Percentiles rank a stretch among this genome's conserved stretches.
Evolutionary conservation across 2,797 vertebrate genomes (phyloP).

Genomic region (Schizothorax lantsangensis): DNA sequence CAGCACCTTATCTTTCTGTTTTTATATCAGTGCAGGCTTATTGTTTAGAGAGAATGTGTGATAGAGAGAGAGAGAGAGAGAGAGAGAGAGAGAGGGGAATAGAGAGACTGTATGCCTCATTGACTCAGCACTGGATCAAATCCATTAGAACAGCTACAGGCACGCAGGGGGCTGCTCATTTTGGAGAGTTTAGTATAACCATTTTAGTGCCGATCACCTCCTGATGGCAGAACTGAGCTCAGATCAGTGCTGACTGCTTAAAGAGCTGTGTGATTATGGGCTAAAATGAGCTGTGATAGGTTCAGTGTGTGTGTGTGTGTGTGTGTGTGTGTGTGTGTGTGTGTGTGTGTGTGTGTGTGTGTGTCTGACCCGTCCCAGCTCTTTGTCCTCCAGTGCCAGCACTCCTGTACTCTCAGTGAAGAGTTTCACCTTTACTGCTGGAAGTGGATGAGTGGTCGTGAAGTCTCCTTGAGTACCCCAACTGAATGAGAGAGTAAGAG

Average conservation of each 20-base stretch:
- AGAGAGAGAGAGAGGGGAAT: background rate
- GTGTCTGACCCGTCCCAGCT: constrained; percentile 90
- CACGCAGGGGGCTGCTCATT: constrained; percentile 26
- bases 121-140: constrained; percentile 39
- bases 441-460: constrained; percentile 93
- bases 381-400: constrained; percentile 96
- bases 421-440: constrained; percentile 97
- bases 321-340: background rate
- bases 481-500: constrained; percentile 71
- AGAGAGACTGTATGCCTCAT: constrained; percentile 18
- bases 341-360: background rate
- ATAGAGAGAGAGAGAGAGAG: background rate
- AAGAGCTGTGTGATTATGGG: constrained; percentile 9
- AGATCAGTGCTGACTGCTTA: constrained; percentile 29
- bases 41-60: constrained; percentile 20
- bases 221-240: constrained; percentile 33
- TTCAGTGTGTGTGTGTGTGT: background rate
- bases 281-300: background rate
- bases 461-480: constrained; percentile 99
- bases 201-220: constrained; percentile 34
- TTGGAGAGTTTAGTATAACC: constrained; percentile 19
- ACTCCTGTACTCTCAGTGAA: constrained; percentile 98
- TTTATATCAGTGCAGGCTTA: constrained; percentile 9
- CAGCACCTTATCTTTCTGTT: constrained; percentile 36
- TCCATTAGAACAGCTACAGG: constrained; percentile 37